Evolutionary conservation across 1,140 invertebrate genomes (phyloP), one percentile per base, ranked within the genome.

Genomic region (Apocrypta bakeri): DNA sequence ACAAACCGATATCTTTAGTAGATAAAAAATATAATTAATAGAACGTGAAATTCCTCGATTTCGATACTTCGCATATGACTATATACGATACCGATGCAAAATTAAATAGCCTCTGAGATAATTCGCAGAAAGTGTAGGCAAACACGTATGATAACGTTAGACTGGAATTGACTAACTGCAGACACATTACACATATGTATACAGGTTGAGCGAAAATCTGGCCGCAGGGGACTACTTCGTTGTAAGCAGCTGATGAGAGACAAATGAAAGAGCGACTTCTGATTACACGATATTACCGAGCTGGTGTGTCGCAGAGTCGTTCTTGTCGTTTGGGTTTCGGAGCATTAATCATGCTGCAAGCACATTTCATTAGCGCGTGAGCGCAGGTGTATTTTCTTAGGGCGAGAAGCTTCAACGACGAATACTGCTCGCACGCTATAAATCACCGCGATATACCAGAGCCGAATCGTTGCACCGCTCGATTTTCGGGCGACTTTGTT

Each of bases 341-440:
- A 1, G 31, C 61, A 81, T 81, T 81, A 81, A 81, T 81, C 69
- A 81, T 81, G 29, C 33, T 2, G 1, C 42, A 42, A 42, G 56
- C 42, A 74, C 48, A 81, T 81, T 81, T 81, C 69, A 81, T 81
- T 81, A 81, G 61, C 29, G 14, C 21, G 66, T n/a, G n/a, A n/a
- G n/a, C 4, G 78, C 78, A 80, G 48, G 48, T 80, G 78, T 37
- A 63, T 61, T 71, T 56, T 71, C 69, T 61, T 21, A 21, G 69
- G n/a, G 8, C 37, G 40, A 37, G 31, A 37, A 1, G 24, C 17
- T n/a, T 21, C n/a, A 24, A 12, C 12, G 21, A 17, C 64, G n/a
- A 12, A 14, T 4, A 2, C 29, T 29, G 21, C 37, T 1, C 27
- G 12, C 66, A 33, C 71, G 27, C 56, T 73, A 81, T 81, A 48